Percentiles rank a stretch among this genome's conserved stretches.
Evolutionary conservation across 2,113 vertebrate genomes (phyloP).

Genomic region (Boulengeromyrus knoepffleri): DNA sequence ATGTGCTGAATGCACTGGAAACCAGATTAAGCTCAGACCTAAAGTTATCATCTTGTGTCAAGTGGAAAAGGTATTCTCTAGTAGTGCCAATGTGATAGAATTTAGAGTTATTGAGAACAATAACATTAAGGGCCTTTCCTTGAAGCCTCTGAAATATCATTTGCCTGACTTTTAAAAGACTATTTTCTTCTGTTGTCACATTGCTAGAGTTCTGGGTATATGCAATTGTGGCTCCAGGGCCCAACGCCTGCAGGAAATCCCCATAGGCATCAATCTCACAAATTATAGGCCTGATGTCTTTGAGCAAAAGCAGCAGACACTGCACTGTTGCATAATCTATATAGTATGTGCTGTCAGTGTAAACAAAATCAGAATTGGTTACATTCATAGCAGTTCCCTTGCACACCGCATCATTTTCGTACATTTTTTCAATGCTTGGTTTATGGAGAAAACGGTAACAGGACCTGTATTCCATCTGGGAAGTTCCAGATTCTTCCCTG

Average conservation of each 20-base stretch:
- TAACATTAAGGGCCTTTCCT: constrained; percentile 73
- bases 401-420: constrained; percentile 59
- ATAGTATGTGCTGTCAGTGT: constrained; percentile 89
- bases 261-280: constrained; percentile 93
- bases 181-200: constrained; percentile 52
- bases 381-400: neutral
- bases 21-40: constrained; percentile 68
- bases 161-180: constrained; percentile 59
- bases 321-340: constrained; percentile 59
- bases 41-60: constrained; percentile 61
- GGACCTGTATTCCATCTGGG: constrained; percentile 56
- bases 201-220: constrained; percentile 62
- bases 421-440: constrained; percentile 70
- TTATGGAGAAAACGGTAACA: constrained; percentile 84
- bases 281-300: constrained; percentile 55
- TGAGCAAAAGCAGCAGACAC: constrained; percentile 64
- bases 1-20: constrained; percentile 62
- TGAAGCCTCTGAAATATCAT: constrained; percentile 69
- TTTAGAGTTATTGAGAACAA: constrained; percentile 81
- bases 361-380: constrained; percentile 60
- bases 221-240: constrained; percentile 63
- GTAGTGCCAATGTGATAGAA: constrained; percentile 90
- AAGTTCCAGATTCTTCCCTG: neutral
- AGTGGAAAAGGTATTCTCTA: constrained; percentile 79
- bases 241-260: constrained; percentile 87